phyloP scores from a whole-genome alignment of 2,888 invertebrate species.

The Ectemnius cavifrons region DNA sequence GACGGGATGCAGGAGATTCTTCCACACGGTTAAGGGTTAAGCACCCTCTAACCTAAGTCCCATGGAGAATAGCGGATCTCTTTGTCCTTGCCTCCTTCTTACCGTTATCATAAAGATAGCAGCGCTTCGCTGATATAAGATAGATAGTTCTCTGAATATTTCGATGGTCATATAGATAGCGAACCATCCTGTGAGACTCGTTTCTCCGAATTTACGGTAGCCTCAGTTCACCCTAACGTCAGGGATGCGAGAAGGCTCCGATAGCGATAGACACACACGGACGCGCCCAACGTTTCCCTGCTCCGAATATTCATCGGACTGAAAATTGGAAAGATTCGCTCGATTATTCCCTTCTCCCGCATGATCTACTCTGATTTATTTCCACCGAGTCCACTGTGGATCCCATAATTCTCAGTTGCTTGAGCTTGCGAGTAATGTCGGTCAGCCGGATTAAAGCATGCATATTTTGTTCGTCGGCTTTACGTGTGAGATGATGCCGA shows the following conservation, averaged over 20 bases:
- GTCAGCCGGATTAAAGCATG: too few relatives aligned
- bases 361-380: constrained; percentile 1
- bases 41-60: constrained; percentile 32
- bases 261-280: constrained; percentile 5
- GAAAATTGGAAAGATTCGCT: constrained; percentile 30
- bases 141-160: too few relatives aligned
- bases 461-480: too few relatives aligned
- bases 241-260: constrained; percentile 19
- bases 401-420: not conserved
- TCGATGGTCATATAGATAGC: too few relatives aligned
- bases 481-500: too few relatives aligned
- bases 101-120: not conserved
- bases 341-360: constrained; percentile 3
- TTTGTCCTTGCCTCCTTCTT: constrained; percentile 35
- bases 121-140: too few relatives aligned
- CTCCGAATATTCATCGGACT: constrained; percentile 35
- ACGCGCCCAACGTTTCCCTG: not conserved
- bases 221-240: constrained; percentile 27
- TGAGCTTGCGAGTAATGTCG: not conserved
- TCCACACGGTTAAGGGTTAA: constrained; percentile 60
- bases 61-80: constrained; percentile 51
- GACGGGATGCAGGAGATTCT: constrained; percentile 39
- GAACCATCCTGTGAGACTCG: too few relatives aligned
- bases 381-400: constrained; percentile 11
- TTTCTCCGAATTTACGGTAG: too few relatives aligned